Evolutionary conservation across 2,113 vertebrate genomes (phyloP), one percentile per base, ranked within the genome.

Genomic region (Ifrita kowaldi): DNA sequence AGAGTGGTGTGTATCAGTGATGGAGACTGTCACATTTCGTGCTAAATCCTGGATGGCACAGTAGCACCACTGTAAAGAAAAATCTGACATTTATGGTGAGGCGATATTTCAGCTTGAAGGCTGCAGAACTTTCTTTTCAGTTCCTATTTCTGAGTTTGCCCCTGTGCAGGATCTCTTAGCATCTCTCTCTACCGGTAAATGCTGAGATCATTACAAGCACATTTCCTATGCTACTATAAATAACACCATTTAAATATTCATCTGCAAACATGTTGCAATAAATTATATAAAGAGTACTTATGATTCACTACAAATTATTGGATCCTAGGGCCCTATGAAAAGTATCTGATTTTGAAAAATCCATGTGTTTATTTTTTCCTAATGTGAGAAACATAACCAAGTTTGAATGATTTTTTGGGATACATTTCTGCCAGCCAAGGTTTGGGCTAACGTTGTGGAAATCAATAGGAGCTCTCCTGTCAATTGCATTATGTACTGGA

Each of bases 171-270:
- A 35, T 94, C 96, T 89, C 59, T 94, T 69, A 79, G 50, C 32
- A 64, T 60, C 77, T 77, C 70, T 63, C 16, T 76, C 65, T 89
- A 50, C 42, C 0, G 0, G 50, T 82, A 96, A 82, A 81, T 63
- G 69, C 41, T 84, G 70, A 83, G 70, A 94, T 80, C 42, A 78
- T 62, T 65, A 33, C 56, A 59, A 65, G 33, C 57, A 69, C 49
- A 75, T 83, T 95, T 93, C 74, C 89, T 78, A 37, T 76, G 46
- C n/a, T 71, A 33, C 70, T 82, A 86, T 76, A 93, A 96, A 93
- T 84, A 95, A 67, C 19, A 26, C 5, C 8, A 67, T 84, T 91
- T 79, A 92, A 92, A 90, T 84, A 93, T 83, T 90, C 44, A 89
- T 78, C 81, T 89, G 67, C 52, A 94, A 92, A 76, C 26, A 73